Base-by-base conservation (phyloP, 2,113 vertebrate genomes). In the Mesocricetus auratus region DNA sequence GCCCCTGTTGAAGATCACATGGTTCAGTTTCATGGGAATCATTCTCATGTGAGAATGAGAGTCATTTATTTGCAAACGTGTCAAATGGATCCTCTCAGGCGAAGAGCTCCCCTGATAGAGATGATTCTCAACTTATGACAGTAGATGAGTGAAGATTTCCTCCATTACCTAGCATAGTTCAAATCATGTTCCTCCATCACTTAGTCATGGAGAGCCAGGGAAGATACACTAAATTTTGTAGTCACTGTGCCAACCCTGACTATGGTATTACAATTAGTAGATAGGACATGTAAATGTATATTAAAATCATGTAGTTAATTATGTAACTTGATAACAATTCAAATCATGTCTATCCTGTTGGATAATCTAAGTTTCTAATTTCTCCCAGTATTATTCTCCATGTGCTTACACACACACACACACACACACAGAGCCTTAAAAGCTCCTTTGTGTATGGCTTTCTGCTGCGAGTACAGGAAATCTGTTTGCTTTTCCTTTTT, bases 51-150 rank as follows among this genome's bases (percentile, higher is more conserved):
- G 39, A 78, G 92, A 77, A 91, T 22, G 60, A 92, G 75, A 85
- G 21, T 74, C 60, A n/a, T 78, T 75, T 95, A 94, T 68, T 96
- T 94, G 71, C 66, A 94, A 68, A 86, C 90, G 66, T 86, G 79
- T 93, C 95, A 81, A 90, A 75, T 82, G 86, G 66, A 42, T 73
- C 45, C 36, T 92, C 94, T 82, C 71, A 24, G 62, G 69, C 77
- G 39, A 90, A 24, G 60, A 82, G 21, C 12, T 60, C 88, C 94
- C 86, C 74, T 53, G 71, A 86, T 58, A 73, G 21, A 42, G 58
- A 77, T 39, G 39, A 60, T 33, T 95, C 79, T 90, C 45, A 90
- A 15, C 85, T 73, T 90, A 88, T 47, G 29, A 81, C 56, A 24
- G 83, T 50, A n/a, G 33, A 78, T 90, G 50, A 90, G 58, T 78